Evolutionary conservation across 2,888 invertebrate genomes (phyloP).

Genomic region (Tortricodes alternella): DNA sequence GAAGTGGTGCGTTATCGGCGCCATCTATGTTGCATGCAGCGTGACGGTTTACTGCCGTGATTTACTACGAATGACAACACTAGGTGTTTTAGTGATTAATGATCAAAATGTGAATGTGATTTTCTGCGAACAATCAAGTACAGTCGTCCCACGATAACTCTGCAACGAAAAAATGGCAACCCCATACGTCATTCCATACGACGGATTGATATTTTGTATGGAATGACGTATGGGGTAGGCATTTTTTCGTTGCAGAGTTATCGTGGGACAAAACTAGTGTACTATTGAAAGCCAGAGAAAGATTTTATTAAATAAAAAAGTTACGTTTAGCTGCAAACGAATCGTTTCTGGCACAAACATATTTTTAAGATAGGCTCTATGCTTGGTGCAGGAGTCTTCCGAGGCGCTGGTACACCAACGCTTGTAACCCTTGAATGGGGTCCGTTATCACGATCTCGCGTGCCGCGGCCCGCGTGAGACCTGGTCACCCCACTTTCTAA

Average conservation of each 20-base stretch:
- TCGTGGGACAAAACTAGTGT: too few species aligned
- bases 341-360: too few species aligned
- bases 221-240: too few species aligned
- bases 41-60: constrained; percentile 39
- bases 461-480: constrained; percentile 39
- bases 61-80: constrained; percentile 33
- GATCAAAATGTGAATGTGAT: neutral
- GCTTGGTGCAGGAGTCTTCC: neutral
- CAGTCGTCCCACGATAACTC: too few species aligned
- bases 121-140: too few species aligned
- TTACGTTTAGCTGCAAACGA: too few species aligned
- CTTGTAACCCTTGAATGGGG: constrained; percentile 32
- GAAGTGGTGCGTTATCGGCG: constrained; percentile 45
- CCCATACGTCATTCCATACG: too few species aligned
- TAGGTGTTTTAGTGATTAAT: neutral
- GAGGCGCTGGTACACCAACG: neutral
- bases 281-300: too few species aligned
- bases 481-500: constrained; percentile 51
- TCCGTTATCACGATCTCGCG: constrained; percentile 52
- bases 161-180: too few species aligned
- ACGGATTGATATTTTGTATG: too few species aligned
- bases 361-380: neutral
- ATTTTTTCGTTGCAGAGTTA: too few species aligned
- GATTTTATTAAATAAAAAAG: too few species aligned
- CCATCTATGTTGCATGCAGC: constrained; percentile 48